These are phyloP conservation scores for Bradypus variegatus DNA, from an alignment of 2,797 vertebrate species.

Conservation along the genomic window DNA sequence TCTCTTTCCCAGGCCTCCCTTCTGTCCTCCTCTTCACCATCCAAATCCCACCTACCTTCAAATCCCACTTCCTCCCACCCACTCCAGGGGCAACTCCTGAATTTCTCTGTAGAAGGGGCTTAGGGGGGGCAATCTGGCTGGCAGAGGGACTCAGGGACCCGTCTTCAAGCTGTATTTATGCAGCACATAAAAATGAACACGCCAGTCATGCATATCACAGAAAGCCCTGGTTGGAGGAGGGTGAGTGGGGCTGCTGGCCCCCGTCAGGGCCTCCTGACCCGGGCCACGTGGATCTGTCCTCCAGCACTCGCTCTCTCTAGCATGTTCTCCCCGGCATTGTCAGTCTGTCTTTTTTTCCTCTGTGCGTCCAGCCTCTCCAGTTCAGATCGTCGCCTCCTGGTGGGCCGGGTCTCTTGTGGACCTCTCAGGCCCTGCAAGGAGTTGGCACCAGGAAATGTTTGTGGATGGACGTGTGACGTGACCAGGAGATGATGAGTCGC, in stretches of 20 bases:
- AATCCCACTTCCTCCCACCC: not conserved
- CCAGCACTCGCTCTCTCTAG: not conserved
- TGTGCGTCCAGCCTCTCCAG: not conserved
- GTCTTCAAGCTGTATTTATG: not conserved
- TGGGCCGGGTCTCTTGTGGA: not conserved
- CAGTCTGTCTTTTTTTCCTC: not conserved
- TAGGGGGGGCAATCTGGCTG: not conserved
- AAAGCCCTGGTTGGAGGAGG: not conserved
- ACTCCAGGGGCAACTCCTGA: not conserved
- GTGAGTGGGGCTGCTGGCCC: not conserved
- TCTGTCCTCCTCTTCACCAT: not conserved
- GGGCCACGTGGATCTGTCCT: not conserved
- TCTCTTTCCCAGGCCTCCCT: too few species aligned
- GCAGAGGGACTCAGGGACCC: not conserved
- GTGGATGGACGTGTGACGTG: not conserved
- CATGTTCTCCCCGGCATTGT: not conserved
- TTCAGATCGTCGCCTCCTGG: not conserved
- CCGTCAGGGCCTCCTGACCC: not conserved
- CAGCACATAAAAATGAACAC: not conserved
- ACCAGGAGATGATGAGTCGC: not conserved
- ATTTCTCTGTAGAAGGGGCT: not conserved
- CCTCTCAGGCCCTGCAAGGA: not conserved
- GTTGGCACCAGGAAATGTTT: slow-evolving; percentile 14
- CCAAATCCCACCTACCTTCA: not conserved
- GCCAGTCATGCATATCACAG: not conserved